A percentile compares a stretch with the other conserved stretches of the same genome.
These are phyloP conservation scores for Rotaria magnacalcarata DNA, from an alignment of 2,888 invertebrate genomes.

Conservation along the genomic window DNA sequence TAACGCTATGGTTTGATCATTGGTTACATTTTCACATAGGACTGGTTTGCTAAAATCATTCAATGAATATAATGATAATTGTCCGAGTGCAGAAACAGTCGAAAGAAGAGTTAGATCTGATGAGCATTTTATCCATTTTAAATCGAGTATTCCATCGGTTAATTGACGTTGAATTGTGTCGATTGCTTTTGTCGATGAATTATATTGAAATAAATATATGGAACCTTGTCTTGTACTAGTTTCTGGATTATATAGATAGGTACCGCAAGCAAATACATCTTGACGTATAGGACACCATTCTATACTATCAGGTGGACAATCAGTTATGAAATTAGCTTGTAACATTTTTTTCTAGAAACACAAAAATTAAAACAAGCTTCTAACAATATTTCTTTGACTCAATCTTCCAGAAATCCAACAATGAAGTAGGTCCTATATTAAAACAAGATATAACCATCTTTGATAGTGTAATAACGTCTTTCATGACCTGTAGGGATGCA, in stretches of 20 bases:
- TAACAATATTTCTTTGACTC: too few species aligned
- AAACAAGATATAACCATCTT: too few species aligned
- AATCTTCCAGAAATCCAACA: too few species aligned
- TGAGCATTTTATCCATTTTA: conserved; percentile 41
- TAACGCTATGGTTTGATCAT: neutral
- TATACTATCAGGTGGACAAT: conserved; percentile 32
- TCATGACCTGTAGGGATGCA: too few species aligned
- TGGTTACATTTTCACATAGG: conserved; percentile 7
- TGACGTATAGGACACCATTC: conserved; percentile 23
- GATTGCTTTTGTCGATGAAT: conserved; percentile 12
- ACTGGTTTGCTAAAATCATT: neutral
- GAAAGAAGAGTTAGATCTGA: conserved; percentile 31
- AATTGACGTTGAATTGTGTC: neutral
- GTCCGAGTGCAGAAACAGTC: neutral
- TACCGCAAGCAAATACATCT: conserved; percentile 38
- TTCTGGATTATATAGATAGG: conserved; percentile 40
- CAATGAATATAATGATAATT: neutral
- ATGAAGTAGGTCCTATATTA: too few species aligned
- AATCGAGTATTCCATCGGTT: conserved; percentile 39
- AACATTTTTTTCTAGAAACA: neutral
- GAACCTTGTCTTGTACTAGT: conserved; percentile 34
- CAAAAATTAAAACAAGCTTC: too few species aligned
- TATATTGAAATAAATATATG: conserved; percentile 37
- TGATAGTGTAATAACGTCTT: too few species aligned
- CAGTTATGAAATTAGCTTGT: conserved; percentile 8